Evolutionary conservation across 1,140 invertebrate species (phyloP).

Genomic region (Metaphire vulgaris): DNA sequence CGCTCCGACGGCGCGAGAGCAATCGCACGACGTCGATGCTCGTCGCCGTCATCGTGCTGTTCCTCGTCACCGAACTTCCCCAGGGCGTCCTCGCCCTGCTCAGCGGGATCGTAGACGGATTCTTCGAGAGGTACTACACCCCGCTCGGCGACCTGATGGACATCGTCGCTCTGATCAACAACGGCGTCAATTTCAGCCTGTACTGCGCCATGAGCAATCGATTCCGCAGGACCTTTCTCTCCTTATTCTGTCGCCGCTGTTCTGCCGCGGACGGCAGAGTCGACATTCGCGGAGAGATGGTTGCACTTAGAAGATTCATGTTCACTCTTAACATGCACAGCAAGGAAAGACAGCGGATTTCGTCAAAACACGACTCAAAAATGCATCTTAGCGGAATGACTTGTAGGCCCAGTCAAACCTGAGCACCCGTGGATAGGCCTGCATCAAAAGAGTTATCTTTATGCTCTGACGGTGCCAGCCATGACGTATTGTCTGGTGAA

Average conservation of each 20-base stretch:
- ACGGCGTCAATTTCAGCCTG: constrained; percentile 15
- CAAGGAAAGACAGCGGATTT: no score
- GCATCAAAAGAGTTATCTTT: no score
- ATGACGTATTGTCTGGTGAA: no score
- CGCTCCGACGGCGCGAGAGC: constrained; percentile 55
- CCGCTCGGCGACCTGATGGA: background rate
- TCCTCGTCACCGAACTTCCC: constrained; percentile 78
- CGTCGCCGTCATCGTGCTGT: constrained; percentile 74
- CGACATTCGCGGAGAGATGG: background rate
- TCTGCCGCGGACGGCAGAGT: background rate
- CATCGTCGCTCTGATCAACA: constrained; percentile 8
- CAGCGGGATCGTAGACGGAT: background rate
- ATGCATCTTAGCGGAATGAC: no score
- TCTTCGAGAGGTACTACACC: background rate
- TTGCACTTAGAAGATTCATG: background rate
- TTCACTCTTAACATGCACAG: background rate
- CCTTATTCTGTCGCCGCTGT: constrained; percentile 3
- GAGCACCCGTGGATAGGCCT: no score
- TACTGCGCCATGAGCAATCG: constrained; percentile 14
- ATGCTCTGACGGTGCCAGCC: no score
- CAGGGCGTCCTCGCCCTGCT: constrained; percentile 48
- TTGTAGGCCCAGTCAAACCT: no score
- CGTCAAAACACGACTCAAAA: no score
- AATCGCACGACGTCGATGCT: constrained; percentile 85
- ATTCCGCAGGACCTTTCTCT: constrained; percentile 6